Conservation (phyloP, 2,113 vertebrate species). For the Equus quagga region DNA sequence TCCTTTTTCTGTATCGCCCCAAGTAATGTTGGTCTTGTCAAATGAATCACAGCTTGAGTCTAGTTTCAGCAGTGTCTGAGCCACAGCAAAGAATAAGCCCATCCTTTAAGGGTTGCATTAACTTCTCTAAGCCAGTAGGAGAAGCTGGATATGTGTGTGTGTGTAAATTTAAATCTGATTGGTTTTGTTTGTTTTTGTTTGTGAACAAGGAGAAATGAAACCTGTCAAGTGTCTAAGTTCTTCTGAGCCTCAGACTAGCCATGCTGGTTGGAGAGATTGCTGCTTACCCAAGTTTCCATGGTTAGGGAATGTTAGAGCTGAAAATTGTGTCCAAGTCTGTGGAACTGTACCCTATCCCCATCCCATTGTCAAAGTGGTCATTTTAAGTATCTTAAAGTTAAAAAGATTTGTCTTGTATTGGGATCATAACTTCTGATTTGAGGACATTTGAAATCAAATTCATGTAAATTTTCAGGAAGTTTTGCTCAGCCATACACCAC, state of each 20-base stretch:
- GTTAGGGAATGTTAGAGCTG: background rate
- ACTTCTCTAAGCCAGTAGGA: background rate
- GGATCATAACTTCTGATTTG: background rate
- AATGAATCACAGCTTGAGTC: background rate
- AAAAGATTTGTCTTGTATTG: background rate
- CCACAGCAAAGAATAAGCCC: background rate
- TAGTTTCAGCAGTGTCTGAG: background rate
- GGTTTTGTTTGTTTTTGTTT: background rate
- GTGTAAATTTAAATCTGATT: background rate
- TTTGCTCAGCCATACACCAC: background rate
- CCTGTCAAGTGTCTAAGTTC: background rate
- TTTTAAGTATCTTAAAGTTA: background rate
- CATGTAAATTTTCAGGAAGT: background rate
- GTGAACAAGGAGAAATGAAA: background rate
- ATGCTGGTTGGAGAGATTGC: background rate
- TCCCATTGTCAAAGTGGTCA: background rate
- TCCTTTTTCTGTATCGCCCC: background rate
- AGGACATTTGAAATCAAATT: slow-evolving; percentile 7
- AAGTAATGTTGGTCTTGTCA: background rate
- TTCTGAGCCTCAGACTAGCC: background rate
- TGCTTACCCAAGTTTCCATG: background rate
- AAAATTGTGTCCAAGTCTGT: background rate
- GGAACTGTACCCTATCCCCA: no score
- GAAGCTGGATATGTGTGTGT: background rate
- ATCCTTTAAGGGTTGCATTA: background rate